Evolutionary conservation across 1,140 invertebrate species (phyloP).

Genomic region (Danaus plexippus): DNA sequence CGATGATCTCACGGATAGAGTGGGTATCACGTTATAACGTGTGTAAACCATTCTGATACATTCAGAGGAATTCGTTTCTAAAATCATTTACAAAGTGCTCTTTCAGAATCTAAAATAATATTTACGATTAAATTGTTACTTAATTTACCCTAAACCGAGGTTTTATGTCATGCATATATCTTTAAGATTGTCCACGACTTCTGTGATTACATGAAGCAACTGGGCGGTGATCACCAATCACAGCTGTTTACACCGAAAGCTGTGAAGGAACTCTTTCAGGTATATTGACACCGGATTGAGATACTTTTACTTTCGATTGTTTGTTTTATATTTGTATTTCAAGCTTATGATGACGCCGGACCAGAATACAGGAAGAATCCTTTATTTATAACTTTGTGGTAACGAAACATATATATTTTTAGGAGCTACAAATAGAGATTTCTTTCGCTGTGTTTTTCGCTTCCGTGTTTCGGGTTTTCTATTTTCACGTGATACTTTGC

Average conservation of each 20-base stretch:
- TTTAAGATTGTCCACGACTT: slow-evolving; percentile 65
- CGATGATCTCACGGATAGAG: slow-evolving; percentile 64
- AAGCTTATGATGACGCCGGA: not conserved
- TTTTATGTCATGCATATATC: not conserved
- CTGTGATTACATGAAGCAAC: slow-evolving; percentile 63
- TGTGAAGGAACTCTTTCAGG: slow-evolving; percentile 68
- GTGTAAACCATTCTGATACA: not conserved
- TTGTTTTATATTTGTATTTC: not conserved
- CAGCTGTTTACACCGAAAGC: slow-evolving; percentile 62
- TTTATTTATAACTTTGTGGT: too few relatives aligned
- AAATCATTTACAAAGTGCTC: not conserved
- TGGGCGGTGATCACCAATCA: slow-evolving; percentile 68
- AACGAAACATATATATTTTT: too few relatives aligned
- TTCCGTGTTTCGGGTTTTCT: too few relatives aligned
- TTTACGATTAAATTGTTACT: not conserved
- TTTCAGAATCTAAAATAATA: not conserved
- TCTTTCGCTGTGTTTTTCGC: too few relatives aligned
- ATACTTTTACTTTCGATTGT: slow-evolving; percentile 2
- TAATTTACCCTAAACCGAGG: slow-evolving; percentile 1
- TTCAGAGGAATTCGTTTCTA: not conserved
- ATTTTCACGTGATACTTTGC: too few relatives aligned
- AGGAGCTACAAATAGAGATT: too few relatives aligned
- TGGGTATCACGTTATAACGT: slow-evolving; percentile 17
- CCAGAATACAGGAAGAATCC: too few relatives aligned
- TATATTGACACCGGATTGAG: slow-evolving; percentile 18